Evolutionary conservation across 2,113 vertebrate genomes (phyloP).

Genomic region (Uria aalge): DNA sequence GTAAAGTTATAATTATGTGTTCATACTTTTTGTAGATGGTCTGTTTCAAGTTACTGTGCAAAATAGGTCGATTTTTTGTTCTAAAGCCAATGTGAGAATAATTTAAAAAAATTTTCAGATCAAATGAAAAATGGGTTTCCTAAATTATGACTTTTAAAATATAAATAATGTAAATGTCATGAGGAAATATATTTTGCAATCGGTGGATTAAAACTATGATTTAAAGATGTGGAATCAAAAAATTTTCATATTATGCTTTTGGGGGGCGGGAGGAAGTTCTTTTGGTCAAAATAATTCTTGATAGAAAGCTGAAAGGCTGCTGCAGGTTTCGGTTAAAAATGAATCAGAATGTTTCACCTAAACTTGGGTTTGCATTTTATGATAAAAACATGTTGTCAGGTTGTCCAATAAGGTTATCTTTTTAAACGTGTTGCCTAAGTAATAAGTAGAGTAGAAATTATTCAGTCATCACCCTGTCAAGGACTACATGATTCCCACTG

Average conservation of each 20-base stretch:
- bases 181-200: not conserved
- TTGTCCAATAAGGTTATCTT: slow-evolving; percentile 34
- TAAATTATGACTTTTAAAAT: not conserved
- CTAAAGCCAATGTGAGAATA: not conserved
- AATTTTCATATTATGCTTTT: not conserved
- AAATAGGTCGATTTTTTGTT: not conserved
- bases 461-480: slow-evolving; percentile 43
- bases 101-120: not conserved
- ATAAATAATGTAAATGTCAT: not conserved
- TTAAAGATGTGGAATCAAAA: not conserved
- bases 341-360: not conserved
- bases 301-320: not conserved
- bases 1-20: not conserved
- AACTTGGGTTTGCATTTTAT: not conserved
- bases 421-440: slow-evolving; percentile 2
- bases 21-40: not conserved
- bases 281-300: not conserved
- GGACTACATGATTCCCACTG: not conserved
- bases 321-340: not conserved
- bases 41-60: not conserved
- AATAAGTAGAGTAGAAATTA: slow-evolving; percentile 26
- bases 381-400: slow-evolving; percentile 6
- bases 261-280: not conserved
- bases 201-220: not conserved
- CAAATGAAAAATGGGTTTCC: not conserved